Evolutionary conservation across 2,888 invertebrate species (phyloP).

Genomic region (Calameuta filiformis): DNA sequence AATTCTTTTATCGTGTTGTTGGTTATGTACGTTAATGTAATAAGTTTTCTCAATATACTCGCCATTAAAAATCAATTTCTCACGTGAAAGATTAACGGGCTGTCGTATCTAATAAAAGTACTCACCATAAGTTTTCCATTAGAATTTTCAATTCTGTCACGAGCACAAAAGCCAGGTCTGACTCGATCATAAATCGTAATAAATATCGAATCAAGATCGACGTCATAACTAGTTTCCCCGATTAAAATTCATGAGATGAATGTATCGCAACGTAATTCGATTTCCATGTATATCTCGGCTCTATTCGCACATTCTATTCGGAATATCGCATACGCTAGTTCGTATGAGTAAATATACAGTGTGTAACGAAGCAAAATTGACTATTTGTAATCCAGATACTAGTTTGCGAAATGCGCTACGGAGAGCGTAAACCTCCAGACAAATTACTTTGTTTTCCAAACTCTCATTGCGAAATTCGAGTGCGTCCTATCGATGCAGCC

Average conservation of each 20-base stretch:
- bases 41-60: not conserved
- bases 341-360: not conserved
- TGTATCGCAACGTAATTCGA: not conserved
- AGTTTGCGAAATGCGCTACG: conserved; percentile 28
- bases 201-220: not conserved
- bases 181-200: not conserved
- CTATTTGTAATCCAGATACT: conserved; percentile 34
- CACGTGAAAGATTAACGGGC: not conserved
- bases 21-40: not conserved
- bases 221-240: not conserved
- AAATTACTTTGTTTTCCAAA: conserved; percentile 41
- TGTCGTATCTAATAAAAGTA: not conserved
- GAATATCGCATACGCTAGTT: not conserved
- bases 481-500: not conserved
- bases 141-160: not conserved
- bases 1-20: not conserved
- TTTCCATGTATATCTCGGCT: not conserved
- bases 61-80: not conserved
- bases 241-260: not conserved
- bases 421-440: conserved; percentile 31
- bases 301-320: not conserved
- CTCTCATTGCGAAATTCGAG: not conserved
- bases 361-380: conserved; percentile 30
- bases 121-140: not conserved
- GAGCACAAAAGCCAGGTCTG: not conserved